These are phyloP conservation scores for Diarsia mendica DNA, from an alignment of 2,888 invertebrate species.

Conservation along the genomic window DNA sequence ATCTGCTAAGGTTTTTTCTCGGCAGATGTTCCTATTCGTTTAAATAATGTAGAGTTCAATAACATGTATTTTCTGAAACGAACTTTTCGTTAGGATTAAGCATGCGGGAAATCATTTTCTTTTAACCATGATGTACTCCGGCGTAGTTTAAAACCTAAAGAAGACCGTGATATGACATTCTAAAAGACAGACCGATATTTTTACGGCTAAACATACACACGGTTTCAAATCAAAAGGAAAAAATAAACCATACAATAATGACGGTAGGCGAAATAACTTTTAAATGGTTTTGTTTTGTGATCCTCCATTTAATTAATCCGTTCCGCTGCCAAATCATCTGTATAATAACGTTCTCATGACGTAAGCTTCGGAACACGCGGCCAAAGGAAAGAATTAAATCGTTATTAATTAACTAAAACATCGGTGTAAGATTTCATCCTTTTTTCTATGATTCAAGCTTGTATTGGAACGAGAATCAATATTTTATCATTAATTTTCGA, in stretches of 20 bases:
- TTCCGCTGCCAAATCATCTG: conserved; percentile 65
- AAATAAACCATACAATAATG: conserved; percentile 61
- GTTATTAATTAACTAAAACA: conserved; percentile 57
- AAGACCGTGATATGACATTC: neutral
- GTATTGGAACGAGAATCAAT: conserved; percentile 53
- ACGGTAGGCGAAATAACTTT: conserved; percentile 64
- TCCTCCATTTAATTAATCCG: conserved; percentile 65
- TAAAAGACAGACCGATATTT: conserved; percentile 5
- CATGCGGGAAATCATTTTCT: neutral
- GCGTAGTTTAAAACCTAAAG: neutral
- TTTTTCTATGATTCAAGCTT: conserved; percentile 56
- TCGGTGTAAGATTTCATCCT: conserved; percentile 57
- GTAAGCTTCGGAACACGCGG: conserved; percentile 60
- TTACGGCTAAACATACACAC: conserved; percentile 17
- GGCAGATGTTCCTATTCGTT: conserved; percentile 23
- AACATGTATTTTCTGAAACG: conserved; percentile 19
- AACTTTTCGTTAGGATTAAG: neutral
- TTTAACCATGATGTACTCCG: neutral
- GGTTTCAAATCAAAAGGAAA: conserved; percentile 36
- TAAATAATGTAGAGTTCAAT: conserved; percentile 36
- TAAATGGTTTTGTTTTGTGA: conserved; percentile 65
- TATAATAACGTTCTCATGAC: conserved; percentile 66
- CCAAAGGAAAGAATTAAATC: conserved; percentile 52
- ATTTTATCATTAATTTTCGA: conserved; percentile 59
- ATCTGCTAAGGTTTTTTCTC: conserved; percentile 51